These are phyloP conservation scores for Junonia oenone DNA, from an alignment of 2,888 invertebrate species.

Conservation along the genomic window DNA sequence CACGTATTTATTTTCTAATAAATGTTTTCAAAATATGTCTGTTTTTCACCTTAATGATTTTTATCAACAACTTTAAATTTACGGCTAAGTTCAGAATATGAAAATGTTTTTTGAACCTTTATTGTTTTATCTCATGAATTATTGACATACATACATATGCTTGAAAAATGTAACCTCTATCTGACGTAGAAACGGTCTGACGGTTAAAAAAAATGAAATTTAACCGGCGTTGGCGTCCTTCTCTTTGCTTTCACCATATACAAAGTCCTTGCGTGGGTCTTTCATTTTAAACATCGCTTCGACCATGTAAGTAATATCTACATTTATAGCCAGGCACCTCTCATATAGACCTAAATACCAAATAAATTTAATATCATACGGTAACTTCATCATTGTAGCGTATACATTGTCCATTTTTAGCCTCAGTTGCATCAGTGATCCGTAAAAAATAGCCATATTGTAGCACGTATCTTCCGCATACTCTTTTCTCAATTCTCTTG, in stretches of 20 bases:
- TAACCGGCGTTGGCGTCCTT: neutral
- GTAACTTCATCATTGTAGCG: constrained; percentile 24
- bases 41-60: no score
- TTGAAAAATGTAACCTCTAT: no score
- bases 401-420: constrained; percentile 38
- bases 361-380: constrained; percentile 29
- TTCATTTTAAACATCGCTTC: constrained; percentile 35
- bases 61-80: no score
- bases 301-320: constrained; percentile 36
- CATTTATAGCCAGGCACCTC: constrained; percentile 35
- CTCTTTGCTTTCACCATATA: neutral
- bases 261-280: neutral
- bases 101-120: no score
- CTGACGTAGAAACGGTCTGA: no score
- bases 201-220: no score
- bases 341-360: constrained; percentile 44
- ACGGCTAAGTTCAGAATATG: no score
- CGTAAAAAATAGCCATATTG: constrained; percentile 37
- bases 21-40: constrained; percentile 9
- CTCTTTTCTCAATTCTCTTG: constrained; percentile 28
- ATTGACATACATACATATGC: no score
- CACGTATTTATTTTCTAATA: constrained; percentile 24
- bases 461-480: constrained; percentile 24
- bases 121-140: no score
- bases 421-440: constrained; percentile 34